A percentile compares a stretch with the other conserved stretches of the same genome.
These are phyloP conservation scores for Premnoplex brunnescens DNA, from an alignment of 2,797 vertebrate genomes.

Conservation along the genomic window DNA sequence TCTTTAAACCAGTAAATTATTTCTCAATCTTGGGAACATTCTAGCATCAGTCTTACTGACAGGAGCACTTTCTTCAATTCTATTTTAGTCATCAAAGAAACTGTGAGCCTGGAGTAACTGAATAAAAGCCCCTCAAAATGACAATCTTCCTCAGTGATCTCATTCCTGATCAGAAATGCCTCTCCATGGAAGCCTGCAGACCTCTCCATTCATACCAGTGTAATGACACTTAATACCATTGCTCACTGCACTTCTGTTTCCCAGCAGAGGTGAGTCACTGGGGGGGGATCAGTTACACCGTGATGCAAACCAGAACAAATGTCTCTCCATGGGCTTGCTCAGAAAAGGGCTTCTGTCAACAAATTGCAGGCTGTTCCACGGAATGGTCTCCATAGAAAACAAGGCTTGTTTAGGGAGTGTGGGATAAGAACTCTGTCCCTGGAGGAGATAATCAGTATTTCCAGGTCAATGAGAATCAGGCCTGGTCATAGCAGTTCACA, in stretches of 20 bases:
- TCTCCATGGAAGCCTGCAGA: background rate
- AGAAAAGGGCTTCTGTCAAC: background rate
- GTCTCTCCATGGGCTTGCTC: fast-evolving
- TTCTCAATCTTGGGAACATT: background rate
- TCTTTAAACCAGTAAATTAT: background rate
- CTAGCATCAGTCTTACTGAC: background rate
- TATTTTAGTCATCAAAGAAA: background rate
- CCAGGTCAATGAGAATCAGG: background rate
- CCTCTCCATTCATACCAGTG: background rate
- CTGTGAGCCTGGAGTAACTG: background rate
- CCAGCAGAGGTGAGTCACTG: fast-evolving
- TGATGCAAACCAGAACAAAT: fast-evolving
- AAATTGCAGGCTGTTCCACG: fast-evolving
- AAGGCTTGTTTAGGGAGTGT: background rate
- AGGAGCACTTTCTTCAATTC: background rate
- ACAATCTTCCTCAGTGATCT: background rate
- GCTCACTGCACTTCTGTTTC: background rate
- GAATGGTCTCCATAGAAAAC: fast-evolving
- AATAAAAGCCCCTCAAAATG: background rate
- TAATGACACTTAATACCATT: background rate
- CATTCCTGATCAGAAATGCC: background rate
- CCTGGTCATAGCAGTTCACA: background rate
- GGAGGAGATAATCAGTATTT: background rate
- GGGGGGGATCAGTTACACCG: no score
- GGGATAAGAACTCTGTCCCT: background rate